Evolutionary conservation across 2,888 invertebrate genomes (phyloP).

Genomic region (Selenia dentaria): DNA sequence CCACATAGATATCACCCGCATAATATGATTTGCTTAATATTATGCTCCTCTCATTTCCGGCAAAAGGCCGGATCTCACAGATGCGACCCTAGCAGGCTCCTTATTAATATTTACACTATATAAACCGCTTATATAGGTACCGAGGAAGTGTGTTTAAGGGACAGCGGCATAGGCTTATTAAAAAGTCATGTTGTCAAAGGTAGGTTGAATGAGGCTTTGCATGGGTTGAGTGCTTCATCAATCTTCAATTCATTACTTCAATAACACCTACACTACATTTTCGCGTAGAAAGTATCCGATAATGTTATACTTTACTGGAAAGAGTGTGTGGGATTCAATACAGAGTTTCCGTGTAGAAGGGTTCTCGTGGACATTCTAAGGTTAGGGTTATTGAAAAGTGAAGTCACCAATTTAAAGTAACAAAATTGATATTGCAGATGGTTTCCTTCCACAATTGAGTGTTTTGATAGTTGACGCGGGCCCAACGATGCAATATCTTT

Average conservation of each 20-base stretch:
- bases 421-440: too few species aligned
- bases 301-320: too few species aligned
- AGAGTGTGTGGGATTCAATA: too few species aligned
- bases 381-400: too few species aligned
- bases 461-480: too few species aligned
- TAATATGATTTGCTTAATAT: conserved; percentile 31
- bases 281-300: too few species aligned
- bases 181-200: conserved; percentile 21
- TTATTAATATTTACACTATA: conserved; percentile 38
- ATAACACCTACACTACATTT: too few species aligned
- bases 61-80: conserved; percentile 27
- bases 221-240: conserved; percentile 11
- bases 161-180: conserved; percentile 20
- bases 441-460: too few species aligned
- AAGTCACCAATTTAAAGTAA: too few species aligned
- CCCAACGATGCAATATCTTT: too few species aligned
- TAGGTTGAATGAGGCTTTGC: conserved; percentile 2
- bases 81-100: conserved; percentile 28
- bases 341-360: too few species aligned
- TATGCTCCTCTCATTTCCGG: conserved; percentile 29
- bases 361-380: too few species aligned
- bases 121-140: conserved; percentile 18
- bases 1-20: conserved; percentile 16
- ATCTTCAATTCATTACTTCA: conserved; percentile 2
- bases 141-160: conserved; percentile 13